Evolutionary conservation across 2,113 vertebrate species (phyloP).

Genomic region (Urocitellus parryii): DNA sequence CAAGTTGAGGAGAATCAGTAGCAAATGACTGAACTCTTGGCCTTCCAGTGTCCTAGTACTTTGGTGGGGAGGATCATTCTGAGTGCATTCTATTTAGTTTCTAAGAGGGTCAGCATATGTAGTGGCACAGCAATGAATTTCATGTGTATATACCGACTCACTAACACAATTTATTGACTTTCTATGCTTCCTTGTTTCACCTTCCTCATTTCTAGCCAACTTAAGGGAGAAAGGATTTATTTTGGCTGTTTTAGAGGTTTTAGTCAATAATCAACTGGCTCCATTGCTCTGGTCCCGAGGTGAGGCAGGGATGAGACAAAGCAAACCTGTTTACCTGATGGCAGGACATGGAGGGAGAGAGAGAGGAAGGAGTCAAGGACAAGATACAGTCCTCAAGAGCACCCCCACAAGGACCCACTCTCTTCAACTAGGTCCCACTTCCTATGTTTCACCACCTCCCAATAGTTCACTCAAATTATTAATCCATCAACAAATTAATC

Average conservation of each 20-base stretch:
- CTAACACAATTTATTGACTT: not conserved
- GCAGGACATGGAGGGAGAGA: not conserved
- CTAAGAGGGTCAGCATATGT: not conserved
- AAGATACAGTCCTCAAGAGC: not conserved
- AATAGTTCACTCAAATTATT: not conserved
- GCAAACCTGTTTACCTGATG: not conserved
- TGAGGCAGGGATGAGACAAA: not conserved
- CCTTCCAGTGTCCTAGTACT: not conserved
- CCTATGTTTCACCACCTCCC: not conserved
- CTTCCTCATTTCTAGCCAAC: not conserved
- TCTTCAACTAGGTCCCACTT: not conserved
- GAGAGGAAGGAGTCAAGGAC: too few species aligned
- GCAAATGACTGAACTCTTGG: not conserved
- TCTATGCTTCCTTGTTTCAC: not conserved
- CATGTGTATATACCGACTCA: not conserved
- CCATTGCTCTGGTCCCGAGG: not conserved
- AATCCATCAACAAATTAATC: too few species aligned
- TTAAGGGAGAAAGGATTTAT: not conserved
- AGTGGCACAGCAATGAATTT: not conserved
- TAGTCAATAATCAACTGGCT: not conserved
- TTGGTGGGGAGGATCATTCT: not conserved
- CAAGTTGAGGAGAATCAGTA: not conserved
- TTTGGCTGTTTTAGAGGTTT: not conserved
- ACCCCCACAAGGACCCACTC: not conserved
- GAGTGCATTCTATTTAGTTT: not conserved